Evolutionary conservation across 1,140 invertebrate genomes (phyloP), one percentile per base, ranked within the genome.

Genomic region (Aphaenogaster ashmeadi): DNA sequence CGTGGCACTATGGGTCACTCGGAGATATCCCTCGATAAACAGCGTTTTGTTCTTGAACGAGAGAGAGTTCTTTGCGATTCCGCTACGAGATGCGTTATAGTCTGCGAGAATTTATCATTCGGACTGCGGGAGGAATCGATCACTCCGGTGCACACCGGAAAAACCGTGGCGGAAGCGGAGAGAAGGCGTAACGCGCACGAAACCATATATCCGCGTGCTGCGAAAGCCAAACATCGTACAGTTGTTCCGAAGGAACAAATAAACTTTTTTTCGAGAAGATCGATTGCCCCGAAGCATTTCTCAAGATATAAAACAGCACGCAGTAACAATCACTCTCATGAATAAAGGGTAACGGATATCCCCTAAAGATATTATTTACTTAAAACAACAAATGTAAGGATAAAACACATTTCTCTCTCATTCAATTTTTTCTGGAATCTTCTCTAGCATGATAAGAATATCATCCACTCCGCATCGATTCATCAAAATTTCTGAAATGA

Each of bases 251-350:
- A 62, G 18, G 27, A 84, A 62, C 69, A 84, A 84, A 50, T 84
- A 84, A 50, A 69, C 62, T 81, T 58, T 50, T 74, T 75, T 50
- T 38, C 18, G 11, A 13, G 21, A 69, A 72, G 67, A 84, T 74
- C 66, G 67, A 84, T 84, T 60, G 69, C 54, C 52, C 11, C n/a
- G 54, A 27, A 56, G 54, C 41, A 50, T 74, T 84, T 74, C 41
- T 74, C 54, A 38, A 84, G 38, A 74, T 44, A 84, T 84, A 84
- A 74, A 84, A 84, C 69, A 84, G 74, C 52, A 60, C 67, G 54
- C 21, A 83, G 52, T 60, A 83, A 83, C 80, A 71, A 84, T 84
- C 54, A 60, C n/a, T 83, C 41, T 84, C 54, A 74, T 84, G 50
- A 71, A 81, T 81, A 71, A 81, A 36, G 50, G 9, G 9, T 56